These are phyloP conservation scores for Mobula birostris DNA, from an alignment of 2,113 vertebrate species.

Conservation along the genomic window DNA sequence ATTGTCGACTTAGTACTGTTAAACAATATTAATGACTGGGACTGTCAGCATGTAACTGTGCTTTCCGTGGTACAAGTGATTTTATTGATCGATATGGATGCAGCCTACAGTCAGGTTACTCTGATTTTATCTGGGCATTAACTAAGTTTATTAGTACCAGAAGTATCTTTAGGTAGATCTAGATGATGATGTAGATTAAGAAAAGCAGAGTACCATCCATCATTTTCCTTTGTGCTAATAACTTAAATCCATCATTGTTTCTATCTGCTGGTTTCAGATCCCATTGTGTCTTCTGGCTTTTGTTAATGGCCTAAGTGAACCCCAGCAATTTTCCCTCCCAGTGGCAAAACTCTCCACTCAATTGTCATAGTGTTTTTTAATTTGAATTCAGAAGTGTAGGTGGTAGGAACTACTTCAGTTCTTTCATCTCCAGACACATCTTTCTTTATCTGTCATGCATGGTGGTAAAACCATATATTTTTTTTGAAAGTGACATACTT, in stretches of 20 bases:
- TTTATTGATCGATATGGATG: conserved; percentile 89
- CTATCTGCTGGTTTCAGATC: conserved; percentile 54
- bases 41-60: conserved; percentile 85
- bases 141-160: conserved; percentile 93
- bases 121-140: conserved; percentile 92
- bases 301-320: conserved; percentile 38
- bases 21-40: conserved; percentile 99
- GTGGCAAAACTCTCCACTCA: conserved; percentile 22
- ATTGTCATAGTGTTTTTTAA: conserved; percentile 13
- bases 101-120: conserved; percentile 75
- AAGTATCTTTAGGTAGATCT: conserved; percentile 98
- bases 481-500: not conserved
- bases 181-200: conserved; percentile 99
- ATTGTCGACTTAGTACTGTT: conserved; percentile 67
- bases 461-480: conserved; percentile 7
- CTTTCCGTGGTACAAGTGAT: conserved; percentile 83
- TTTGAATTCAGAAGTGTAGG: conserved; percentile 16
- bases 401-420: conserved; percentile 5
- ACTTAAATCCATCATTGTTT: conserved; percentile 99
- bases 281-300: conserved; percentile 59
- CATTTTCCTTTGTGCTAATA: conserved; percentile 98
- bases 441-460: not conserved
- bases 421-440: not conserved
- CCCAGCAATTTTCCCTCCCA: conserved; percentile 13
- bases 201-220: conserved; percentile 87